Evolutionary conservation across 2,888 invertebrate species (phyloP), one percentile per base, ranked within the genome.

Genomic region (Corythucha ciliata): DNA sequence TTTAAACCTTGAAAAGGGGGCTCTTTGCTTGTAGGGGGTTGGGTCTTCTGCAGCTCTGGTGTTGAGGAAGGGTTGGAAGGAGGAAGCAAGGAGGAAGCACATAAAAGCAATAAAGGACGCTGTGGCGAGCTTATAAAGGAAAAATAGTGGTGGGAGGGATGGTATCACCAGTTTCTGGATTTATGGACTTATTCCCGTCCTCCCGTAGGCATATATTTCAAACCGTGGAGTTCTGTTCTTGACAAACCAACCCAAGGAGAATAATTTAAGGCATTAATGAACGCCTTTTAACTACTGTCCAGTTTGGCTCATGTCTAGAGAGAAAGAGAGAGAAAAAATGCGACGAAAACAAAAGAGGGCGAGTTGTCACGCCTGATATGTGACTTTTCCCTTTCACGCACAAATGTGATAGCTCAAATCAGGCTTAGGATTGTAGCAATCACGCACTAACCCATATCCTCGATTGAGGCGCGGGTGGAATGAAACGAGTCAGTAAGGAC

Each of bases 31-130:
- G 8, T 29, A 40, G 12, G 16, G 16, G 10, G 40, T 21, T 6
- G 21, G 21, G 7, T 18, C n/a, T 21, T 40, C 20, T 8, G 16
- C 7, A 8, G 16, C 16, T n/a, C 16, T 21, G 25, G 21, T 10
- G 33, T 6, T 32, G 33, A 24, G 29, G 40, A 32, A 32, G 40
- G n/a, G 18, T 46, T 24, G 24, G 24, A 49, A 49, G 39, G 33
- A 34, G 37, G 41, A 32, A 36, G 22, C 40, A 25, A 24, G 21
- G 27, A 12, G 34, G 41, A 40, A 32, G 24, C 49, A 58, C 60
- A 61, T 61, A 61, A 61, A 61, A 61, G 61, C 61, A 59, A 61
- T 61, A 61, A 61, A 61, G 58, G 61, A 57, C 57, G n/a, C n/a
- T n/a, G n/a, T n/a, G n/a, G n/a, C n/a, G n/a, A n/a, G n/a, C n/a